A percentile compares a stretch with the other conserved stretches of the same genome.
Conservation (phyloP, 2,888 invertebrate species). For the Rhodophaea formosa region DNA sequence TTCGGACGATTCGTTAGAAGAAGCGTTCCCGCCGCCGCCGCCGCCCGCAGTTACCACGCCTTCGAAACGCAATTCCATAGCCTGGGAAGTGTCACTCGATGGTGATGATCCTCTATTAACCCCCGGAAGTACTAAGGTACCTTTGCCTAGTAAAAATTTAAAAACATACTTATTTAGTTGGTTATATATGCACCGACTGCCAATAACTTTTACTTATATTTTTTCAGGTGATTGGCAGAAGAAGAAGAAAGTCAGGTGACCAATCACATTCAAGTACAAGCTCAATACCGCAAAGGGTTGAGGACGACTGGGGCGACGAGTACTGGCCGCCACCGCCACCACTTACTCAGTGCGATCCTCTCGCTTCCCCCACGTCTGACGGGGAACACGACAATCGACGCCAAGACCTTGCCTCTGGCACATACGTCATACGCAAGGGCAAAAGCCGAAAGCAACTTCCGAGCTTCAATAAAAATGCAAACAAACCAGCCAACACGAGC, state of each 20-base stretch:
- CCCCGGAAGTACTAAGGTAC: constrained; percentile 85
- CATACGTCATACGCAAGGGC: constrained; percentile 90
- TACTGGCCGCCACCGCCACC: constrained; percentile 89
- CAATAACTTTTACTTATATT: background rate
- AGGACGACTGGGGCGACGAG: constrained; percentile 82
- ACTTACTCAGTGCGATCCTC: constrained; percentile 83
- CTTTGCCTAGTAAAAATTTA: constrained; percentile 16
- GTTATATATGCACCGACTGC: background rate
- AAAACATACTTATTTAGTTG: background rate
- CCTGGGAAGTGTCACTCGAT: constrained; percentile 92
- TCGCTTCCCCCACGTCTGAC: constrained; percentile 86
- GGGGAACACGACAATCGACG: constrained; percentile 62
- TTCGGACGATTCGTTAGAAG: constrained; percentile 92
- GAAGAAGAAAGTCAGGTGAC: constrained; percentile 80
- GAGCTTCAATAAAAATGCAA: constrained; percentile 76
- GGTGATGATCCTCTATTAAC: constrained; percentile 85
- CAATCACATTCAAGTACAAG: constrained; percentile 85
- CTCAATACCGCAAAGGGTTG: constrained; percentile 85
- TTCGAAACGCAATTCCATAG: constrained; percentile 90
- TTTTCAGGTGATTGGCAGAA: constrained; percentile 79
- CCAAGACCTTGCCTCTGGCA: constrained; percentile 80
- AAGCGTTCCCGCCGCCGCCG: constrained; percentile 86
- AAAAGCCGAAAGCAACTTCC: constrained; percentile 85
- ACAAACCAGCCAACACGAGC: constrained; percentile 56
- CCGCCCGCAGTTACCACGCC: constrained; percentile 78